Evolutionary conservation across 2,888 invertebrate species (phyloP), one percentile per base, ranked within the genome.

Genomic region (Galeruca laticollis): DNA sequence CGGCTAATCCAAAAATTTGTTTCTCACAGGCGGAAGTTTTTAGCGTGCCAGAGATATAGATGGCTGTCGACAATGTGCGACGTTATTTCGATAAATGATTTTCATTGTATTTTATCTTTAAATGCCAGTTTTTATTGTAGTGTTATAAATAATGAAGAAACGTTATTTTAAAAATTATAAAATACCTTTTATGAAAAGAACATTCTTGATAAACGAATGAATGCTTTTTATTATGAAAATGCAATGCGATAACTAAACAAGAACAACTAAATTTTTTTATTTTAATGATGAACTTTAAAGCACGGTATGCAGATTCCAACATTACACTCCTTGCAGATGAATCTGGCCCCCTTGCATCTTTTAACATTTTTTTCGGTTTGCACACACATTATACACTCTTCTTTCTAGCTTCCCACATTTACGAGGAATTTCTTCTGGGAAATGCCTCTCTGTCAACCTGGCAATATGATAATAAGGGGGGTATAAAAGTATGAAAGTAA

Each of bases 291-390:
- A 33, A 57, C 60, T 57, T 60, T 21, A 21, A 71, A 71, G 54
- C 67, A 67, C 0, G n/a, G 60, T 61, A 9, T 51, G 33, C 70
- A 72, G 33, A 67, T 37, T 31, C 65, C 66, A 15, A 72, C 73
- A 33, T 68, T 37, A 57, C 73, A 72, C 26, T 67, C 37, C 61
- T 21, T 60, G 35, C 70, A 70, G 57, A 70, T 72, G 66, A 66
- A 72, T 31, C 70, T 70, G 20, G 37, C 35, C 37, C 70, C 15
- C 40, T 59, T 33, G 40, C 52, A 11, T 11, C 11, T 37, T 37
- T 37, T 37, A 6, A 10, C 35, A 71, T 65, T 70, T 62, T 71
- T 69, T 63, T 63, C 60, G 33, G 61, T 71, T 20, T 66, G 66
- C 37, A 66, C 71, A 57, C 69, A 66, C 31, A 72, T 67, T 21